phyloP scores from a whole-genome alignment of 2,797 vertebrate species.

The Alfaro cultratus region DNA sequence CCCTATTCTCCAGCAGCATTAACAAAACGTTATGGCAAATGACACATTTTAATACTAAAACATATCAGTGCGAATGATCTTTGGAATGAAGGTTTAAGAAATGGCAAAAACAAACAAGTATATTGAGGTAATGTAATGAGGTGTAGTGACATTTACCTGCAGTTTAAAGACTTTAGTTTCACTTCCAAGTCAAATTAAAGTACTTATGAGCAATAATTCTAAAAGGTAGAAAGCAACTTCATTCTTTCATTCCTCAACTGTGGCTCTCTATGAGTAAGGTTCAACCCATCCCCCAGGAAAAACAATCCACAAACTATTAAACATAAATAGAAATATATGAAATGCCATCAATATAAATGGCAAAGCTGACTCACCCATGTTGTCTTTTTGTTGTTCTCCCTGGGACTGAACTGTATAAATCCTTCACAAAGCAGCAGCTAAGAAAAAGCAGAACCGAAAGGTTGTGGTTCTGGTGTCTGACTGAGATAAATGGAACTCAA shows the following conservation, averaged over 20 bases:
- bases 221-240: neutral
- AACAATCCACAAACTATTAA: neutral
- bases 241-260: neutral
- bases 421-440: slow-evolving; percentile 31
- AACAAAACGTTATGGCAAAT: neutral
- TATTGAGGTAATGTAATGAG: neutral
- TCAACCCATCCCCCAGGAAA: neutral
- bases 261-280: neutral
- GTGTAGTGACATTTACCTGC: neutral
- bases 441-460: slow-evolving; percentile 57
- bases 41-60: neutral
- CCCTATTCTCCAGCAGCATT: neutral
- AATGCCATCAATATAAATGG: neutral
- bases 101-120: neutral
- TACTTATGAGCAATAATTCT: neutral
- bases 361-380: slow-evolving; percentile 80
- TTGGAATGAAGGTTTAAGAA: neutral
- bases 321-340: slow-evolving; percentile 1
- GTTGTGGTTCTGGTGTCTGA: slow-evolving; percentile 29
- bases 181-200: slow-evolving; percentile 6
- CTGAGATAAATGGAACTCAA: slow-evolving; percentile 37
- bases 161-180: neutral
- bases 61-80: neutral
- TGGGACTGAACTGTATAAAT: slow-evolving; percentile 29
- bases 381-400: slow-evolving; percentile 18